phyloP scores from a whole-genome alignment of 2,797 vertebrate species.

The Notolabrus celidotus region DNA sequence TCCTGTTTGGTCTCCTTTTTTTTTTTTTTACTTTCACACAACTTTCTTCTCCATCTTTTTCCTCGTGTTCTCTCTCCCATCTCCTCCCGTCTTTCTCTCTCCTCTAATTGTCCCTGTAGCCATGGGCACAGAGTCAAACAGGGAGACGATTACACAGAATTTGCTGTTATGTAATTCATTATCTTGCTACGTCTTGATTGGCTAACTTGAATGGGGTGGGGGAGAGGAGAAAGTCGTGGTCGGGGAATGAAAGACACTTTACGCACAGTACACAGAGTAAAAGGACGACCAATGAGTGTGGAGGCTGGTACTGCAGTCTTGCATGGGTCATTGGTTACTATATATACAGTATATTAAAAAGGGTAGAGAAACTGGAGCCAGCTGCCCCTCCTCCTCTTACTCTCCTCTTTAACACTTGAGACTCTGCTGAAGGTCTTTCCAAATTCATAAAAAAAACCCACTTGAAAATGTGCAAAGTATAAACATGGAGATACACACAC shows the following conservation, averaged over 20 bases:
- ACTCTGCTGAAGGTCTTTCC: conserved; percentile 11
- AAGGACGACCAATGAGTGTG: conserved; percentile 37
- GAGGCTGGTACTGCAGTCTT: conserved; percentile 12
- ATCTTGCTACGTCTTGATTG: conserved; percentile 61
- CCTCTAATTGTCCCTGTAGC: conserved; percentile 49
- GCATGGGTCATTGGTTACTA: conserved; percentile 37
- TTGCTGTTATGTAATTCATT: conserved; percentile 70
- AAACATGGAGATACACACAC: not conserved
- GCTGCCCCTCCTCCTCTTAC: not conserved
- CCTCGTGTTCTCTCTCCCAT: conserved; percentile 4
- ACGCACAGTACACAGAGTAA: conserved; percentile 35
- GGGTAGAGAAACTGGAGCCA: not conserved
- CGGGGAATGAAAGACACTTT: conserved; percentile 51
- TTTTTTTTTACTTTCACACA: conserved; percentile 6
- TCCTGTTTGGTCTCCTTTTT: conserved; percentile 3
- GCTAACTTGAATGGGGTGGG: conserved; percentile 36
- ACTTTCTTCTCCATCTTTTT: conserved; percentile 3
- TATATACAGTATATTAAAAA: conserved; percentile 14
- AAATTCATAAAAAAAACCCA: too few relatives aligned
- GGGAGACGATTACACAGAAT: conserved; percentile 57
- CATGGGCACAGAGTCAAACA: conserved; percentile 34
- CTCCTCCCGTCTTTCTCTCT: conserved; percentile 12
- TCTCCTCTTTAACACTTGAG: not conserved
- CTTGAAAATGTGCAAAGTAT: not conserved
- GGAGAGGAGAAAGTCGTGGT: not conserved